These are phyloP conservation scores for Saxicola maurus DNA, from an alignment of 2,797 vertebrate species.

Conservation along the genomic window DNA sequence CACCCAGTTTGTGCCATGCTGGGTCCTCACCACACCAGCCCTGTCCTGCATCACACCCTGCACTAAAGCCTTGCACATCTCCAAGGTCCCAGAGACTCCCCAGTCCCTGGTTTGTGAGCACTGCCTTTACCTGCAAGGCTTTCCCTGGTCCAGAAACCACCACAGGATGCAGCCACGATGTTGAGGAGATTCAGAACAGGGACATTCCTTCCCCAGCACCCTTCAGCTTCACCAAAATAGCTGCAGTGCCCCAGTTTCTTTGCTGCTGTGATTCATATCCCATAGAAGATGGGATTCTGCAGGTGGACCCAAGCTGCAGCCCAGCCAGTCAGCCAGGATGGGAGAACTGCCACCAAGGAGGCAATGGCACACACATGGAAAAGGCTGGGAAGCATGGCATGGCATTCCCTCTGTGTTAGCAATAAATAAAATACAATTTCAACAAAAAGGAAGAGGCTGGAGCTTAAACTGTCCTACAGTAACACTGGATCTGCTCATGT, in stretches of 20 bases:
- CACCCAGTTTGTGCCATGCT: not conserved
- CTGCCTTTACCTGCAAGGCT: not conserved
- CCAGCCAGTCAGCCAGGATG: not conserved
- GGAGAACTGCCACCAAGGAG: not conserved
- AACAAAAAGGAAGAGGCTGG: not conserved
- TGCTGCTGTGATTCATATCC: conserved; percentile 26
- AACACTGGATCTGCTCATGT: not conserved
- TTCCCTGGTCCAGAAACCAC: not conserved
- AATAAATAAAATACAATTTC: not conserved
- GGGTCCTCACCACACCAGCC: not conserved
- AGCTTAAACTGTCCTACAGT: not conserved
- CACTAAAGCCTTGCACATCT: not conserved
- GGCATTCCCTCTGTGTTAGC: not conserved
- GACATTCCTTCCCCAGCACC: conserved; percentile 1
- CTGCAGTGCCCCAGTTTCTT: conserved; percentile 60
- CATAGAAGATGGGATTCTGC: not conserved
- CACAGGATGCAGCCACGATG: not conserved
- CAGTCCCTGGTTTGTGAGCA: not conserved
- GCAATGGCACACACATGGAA: not conserved
- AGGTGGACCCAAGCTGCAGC: not conserved
- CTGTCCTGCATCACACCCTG: not conserved
- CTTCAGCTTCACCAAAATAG: conserved; percentile 13
- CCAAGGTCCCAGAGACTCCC: not conserved
- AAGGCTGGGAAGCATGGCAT: not conserved
- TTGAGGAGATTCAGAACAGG: not conserved